Evolutionary conservation across 2,888 invertebrate genomes (phyloP).

Genomic region (Seladonia tumulorum): DNA sequence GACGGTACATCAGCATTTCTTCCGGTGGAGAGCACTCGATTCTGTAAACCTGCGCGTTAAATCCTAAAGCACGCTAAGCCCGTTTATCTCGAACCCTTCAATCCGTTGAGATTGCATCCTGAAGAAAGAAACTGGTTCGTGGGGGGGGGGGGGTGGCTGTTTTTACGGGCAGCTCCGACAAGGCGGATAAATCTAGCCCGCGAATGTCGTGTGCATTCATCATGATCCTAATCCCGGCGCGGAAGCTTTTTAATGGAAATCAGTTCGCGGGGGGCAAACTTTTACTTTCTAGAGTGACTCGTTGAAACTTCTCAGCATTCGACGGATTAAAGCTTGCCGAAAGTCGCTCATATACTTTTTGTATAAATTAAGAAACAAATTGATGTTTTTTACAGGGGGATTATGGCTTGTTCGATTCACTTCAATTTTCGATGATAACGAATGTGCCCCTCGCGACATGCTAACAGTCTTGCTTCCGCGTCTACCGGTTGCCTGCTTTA

Average conservation of each 20-base stretch:
- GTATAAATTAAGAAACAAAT: not conserved
- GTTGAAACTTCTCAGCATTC: constrained; percentile 13
- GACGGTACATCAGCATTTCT: not conserved
- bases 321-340: not conserved
- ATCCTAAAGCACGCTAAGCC: not conserved
- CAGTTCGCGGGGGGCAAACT: not conserved
- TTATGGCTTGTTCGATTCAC: no score
- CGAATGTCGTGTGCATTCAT: not conserved
- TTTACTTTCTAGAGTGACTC: not conserved
- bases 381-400: not conserved
- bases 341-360: not conserved
- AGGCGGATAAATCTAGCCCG: not conserved
- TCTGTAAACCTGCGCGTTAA: not conserved
- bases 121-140: not conserved
- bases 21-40: not conserved
- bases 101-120: not conserved
- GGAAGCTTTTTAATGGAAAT: not conserved
- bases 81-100: not conserved
- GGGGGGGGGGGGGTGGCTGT: not conserved
- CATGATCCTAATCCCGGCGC: not conserved
- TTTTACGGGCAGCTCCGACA: not conserved
- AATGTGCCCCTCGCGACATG: not conserved
- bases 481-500: no score
- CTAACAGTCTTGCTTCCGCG: not conserved
- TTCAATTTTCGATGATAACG: no score